Evolutionary conservation across 1,140 invertebrate species (phyloP).

Genomic region (Adoxophyes honmai): DNA sequence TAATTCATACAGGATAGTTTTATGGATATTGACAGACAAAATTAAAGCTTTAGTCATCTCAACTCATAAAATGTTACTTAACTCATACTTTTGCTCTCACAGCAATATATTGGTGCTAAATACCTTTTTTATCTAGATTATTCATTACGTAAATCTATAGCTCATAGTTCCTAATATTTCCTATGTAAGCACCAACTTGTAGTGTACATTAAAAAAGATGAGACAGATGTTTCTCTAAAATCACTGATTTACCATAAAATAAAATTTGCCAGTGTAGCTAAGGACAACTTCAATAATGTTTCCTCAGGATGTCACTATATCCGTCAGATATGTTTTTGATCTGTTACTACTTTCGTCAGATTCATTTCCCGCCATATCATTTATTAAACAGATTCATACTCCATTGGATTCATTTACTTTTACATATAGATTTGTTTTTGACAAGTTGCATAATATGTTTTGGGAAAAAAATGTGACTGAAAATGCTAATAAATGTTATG

Average conservation of each 20-base stretch:
- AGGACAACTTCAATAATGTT: neutral
- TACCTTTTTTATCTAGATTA: too few species aligned
- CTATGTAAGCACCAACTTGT: constrained; percentile 14
- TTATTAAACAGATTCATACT: too few species aligned
- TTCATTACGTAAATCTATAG: neutral
- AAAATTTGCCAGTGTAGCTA: constrained; percentile 2
- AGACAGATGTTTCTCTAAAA: neutral
- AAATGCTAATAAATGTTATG: too few species aligned
- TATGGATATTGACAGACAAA: constrained; percentile 7
- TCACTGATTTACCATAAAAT: neutral
- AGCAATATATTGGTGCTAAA: too few species aligned
- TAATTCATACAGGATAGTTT: neutral
- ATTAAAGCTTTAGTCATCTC: constrained; percentile 13
- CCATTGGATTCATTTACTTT: too few species aligned
- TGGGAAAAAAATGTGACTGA: too few species aligned
- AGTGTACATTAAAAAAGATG: constrained; percentile 1
- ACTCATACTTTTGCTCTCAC: too few species aligned
- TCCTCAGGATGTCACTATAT: neutral
- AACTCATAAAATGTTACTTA: neutral
- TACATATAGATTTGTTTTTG: too few species aligned
- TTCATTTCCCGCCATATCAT: too few species aligned
- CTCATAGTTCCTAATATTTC: constrained; percentile 7
- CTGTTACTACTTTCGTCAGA: too few species aligned
- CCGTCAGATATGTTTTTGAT: too few species aligned
- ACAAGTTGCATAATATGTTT: too few species aligned